Evolutionary conservation across 2,113 vertebrate species (phyloP).

Genomic region (Arizona elegans): DNA sequence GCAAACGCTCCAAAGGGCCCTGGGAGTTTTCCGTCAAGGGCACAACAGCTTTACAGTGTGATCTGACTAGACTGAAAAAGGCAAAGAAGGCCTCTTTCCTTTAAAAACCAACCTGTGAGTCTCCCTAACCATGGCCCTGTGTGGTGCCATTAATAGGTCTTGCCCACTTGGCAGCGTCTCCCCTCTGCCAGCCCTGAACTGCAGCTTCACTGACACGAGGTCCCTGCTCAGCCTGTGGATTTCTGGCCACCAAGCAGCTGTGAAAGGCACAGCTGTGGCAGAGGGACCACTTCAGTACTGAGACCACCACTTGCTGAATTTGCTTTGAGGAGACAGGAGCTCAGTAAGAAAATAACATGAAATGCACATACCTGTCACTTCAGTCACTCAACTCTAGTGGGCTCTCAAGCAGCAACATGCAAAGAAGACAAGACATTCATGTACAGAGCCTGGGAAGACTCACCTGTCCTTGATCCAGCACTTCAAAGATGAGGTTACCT

Average conservation of each 20-base stretch:
- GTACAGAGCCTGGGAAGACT: constrained; percentile 14
- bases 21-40: background rate
- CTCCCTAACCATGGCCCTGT: background rate
- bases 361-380: background rate
- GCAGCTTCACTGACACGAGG: background rate
- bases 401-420: background rate
- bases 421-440: background rate
- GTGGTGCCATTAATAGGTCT: background rate
- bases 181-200: background rate
- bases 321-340: background rate
- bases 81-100: background rate
- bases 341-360: background rate
- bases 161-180: background rate
- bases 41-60: background rate
- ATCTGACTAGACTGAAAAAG: background rate
- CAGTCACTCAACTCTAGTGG: background rate
- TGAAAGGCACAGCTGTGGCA: background rate
- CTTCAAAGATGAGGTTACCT: constrained; percentile 70
- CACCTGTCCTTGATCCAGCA: constrained; percentile 85
- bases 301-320: background rate
- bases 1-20: background rate
- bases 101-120: background rate
- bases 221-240: background rate
- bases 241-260: background rate
- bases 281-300: background rate